Conservation (phyloP, 2,797 vertebrate species). For the Geotria australis region DNA sequence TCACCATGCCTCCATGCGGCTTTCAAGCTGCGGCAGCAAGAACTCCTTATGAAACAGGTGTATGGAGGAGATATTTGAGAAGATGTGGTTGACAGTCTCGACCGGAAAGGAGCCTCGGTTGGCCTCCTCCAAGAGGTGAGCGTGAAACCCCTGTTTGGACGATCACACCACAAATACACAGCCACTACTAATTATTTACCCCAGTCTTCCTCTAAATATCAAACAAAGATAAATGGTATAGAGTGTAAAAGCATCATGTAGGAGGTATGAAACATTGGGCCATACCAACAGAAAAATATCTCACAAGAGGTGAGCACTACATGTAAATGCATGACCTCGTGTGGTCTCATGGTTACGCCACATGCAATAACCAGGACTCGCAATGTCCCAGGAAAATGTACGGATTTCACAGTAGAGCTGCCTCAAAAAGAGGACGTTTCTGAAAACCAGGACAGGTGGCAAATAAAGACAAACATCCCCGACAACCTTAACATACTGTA, state of each 20-base stretch:
- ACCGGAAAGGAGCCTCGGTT: conserved; percentile 54
- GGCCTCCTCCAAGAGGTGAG: conserved; percentile 59
- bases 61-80: conserved; percentile 89
- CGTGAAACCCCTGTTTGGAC: conserved; percentile 39
- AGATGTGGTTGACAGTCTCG: conserved; percentile 80
- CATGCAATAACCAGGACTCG: conserved; percentile 5
- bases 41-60: conserved; percentile 72
- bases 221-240: no score
- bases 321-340: no score
- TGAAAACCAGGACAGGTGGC: not conserved
- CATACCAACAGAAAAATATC: no score
- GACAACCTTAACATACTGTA: no score
- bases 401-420: not conserved
- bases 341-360: no score
- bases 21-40: conserved; percentile 69
- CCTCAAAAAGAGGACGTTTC: not conserved
- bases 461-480: not conserved
- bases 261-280: no score
- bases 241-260: no score
- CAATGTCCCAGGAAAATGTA: no score
- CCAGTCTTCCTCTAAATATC: no score
- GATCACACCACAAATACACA: no score
- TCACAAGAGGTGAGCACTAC: no score
- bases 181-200: no score
- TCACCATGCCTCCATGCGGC: conserved; percentile 89